Evolutionary conservation across 2,113 vertebrate species (phyloP), one percentile per base, ranked within the genome.

Genomic region (Perca flavescens): DNA sequence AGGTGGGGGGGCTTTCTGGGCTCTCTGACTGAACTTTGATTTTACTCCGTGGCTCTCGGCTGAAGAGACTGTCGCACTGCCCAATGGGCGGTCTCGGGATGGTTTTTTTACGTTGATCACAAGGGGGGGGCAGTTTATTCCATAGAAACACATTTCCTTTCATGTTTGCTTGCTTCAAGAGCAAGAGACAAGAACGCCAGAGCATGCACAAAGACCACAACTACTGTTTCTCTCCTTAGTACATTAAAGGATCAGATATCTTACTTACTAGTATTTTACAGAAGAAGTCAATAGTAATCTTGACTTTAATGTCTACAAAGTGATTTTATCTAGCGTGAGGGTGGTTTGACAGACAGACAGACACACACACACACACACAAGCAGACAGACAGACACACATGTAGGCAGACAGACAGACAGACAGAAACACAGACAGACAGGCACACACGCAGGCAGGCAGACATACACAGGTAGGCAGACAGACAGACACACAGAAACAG

Each of bases 141-240:
- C 36, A 22, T 52, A 61, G 53, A 49, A 53, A 71, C 52, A 63
- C 17, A 53, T 72, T 53, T 83, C 40, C 31, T 67, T 74, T 83
- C 52, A 70, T 13, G 80, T 87, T 77, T 77, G 70, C 61, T 67
- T 79, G 52, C 83, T 79, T 77, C 43, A 52, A 10, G 36, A 56
- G 73, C 74, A 65, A 47, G 75, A 83, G 87, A 85, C 89, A 57
- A 72, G 72, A 77, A 85, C 67, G 53, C 72, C 79, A 78, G 62
- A 84, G 91, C 93, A 94, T 94, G 94, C 90, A 93, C 90, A 94
- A 92, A 86, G 92, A 94, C 93, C 93, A 89, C 90, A 49, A 90
- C 86, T 88, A 93, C 92, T 93, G 92, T 93, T 94, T 93, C 94
- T 70, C 67, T 84, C 83, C 84, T 87, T 80, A 83, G 87, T 84